Evolutionary conservation across 1,140 invertebrate species (phyloP), one percentile per base, ranked within the genome.

Genomic region (Phocides pigmalion): DNA sequence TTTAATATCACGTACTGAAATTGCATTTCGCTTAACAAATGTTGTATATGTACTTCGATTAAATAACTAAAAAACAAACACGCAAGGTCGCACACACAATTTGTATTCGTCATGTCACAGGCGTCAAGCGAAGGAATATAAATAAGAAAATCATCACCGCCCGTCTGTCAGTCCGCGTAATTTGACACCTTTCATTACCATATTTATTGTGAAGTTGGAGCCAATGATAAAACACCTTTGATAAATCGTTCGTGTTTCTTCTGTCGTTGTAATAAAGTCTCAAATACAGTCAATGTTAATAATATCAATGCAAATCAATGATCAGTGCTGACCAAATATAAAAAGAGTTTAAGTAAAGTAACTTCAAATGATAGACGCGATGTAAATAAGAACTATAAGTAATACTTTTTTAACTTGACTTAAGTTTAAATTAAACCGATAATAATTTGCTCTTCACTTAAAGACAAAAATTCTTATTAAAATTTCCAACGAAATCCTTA

Each of bases 111-210:
- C 81, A 82, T 67, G 68, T 75, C 71, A 69, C 74, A 53, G 50
- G 50, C 64, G 51, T 41, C 59, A 64, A 41, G 28, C 46, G 16
- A 70, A 62, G 65, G 73, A 82, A 82, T 81, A 80, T 78, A 82
- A 87, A 87, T 83, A 87, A 81, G 76, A 84, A 84, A 85, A 84
- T 81, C 81, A 84, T 82, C 80, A 75, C 72, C 67, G 75, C 74
- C 71, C 71, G 76, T 80, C 74, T 65, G 74, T 81, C 81, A 71
- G 58, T 72, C 74, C 64, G 64, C 66, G 72, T 79, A 79, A 73
- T 77, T 77, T 80, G 74, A 77, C 74, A 77, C 74, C 70, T 77
- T 72, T 77, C 70, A 84, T 86, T 84, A 85, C 83, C 82, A 86
- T 88, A 88, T 85, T 85, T 85, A 85, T 87, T 82, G 82, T 84